These are phyloP conservation scores for Taxidea taxus DNA, from an alignment of 2,113 vertebrate species.

Conservation along the genomic window DNA sequence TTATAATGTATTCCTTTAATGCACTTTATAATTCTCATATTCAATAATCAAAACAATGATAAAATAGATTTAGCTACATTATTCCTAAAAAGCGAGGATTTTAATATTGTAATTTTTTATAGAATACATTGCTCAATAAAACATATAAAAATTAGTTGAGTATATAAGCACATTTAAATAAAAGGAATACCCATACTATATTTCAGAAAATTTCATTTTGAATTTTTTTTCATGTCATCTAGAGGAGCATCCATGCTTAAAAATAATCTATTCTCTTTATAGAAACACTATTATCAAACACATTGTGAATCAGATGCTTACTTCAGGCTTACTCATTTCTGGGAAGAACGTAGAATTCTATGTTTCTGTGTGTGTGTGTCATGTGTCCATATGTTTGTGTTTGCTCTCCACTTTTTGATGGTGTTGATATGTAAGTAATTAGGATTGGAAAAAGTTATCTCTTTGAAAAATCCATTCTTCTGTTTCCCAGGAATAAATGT, in stretches of 20 bases:
- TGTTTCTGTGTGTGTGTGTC: not conserved
- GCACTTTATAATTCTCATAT: not conserved
- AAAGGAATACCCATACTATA: not conserved
- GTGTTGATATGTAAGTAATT: not conserved
- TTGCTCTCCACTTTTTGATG: not conserved
- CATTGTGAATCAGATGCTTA: not conserved
- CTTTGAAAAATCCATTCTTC: not conserved
- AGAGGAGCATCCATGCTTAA: not conserved
- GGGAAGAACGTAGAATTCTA: not conserved
- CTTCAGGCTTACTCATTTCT: not conserved
- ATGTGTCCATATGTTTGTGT: not conserved
- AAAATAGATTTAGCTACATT: not conserved
- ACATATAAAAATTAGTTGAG: not conserved
- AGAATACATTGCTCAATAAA: not conserved
- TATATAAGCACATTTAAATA: not conserved
- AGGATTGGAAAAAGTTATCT: not conserved
- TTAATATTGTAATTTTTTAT: not conserved
- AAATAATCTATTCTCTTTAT: not conserved
- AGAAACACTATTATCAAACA: not conserved
- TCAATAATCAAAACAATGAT: not conserved
- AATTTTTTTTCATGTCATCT: not conserved
- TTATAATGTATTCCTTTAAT: not conserved
- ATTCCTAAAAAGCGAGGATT: not conserved
- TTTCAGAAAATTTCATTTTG: not conserved
- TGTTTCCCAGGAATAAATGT: not conserved